Base-by-base conservation (phyloP, 2,113 vertebrate species). In the Rhadina sibilatrix region DNA sequence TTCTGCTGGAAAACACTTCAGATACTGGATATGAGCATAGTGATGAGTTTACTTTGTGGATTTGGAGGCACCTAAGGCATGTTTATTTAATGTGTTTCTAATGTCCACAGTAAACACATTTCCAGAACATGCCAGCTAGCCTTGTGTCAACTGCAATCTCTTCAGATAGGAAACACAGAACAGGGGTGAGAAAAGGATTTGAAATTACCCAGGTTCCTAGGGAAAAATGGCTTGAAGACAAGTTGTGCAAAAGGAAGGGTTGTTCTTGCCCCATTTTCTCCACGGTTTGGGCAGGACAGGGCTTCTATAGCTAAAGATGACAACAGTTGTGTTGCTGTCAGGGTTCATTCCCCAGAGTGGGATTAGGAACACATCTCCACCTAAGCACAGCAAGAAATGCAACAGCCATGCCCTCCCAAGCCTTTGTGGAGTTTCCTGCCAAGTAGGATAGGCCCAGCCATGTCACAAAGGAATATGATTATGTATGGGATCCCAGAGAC, bases 111-210 rank as follows among this genome's bases (percentile, higher is more conserved):
- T 60, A 22, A 60, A 35, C 3, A 8, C 18, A 14, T 74, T 65
- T 87, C 60, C 17, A 81, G 68, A 83, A 30, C 6, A 1, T 42
- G 18, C 14, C 64, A 59, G 27, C 24, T 60, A 71, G 19, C 33
- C 22, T 12, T 38, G 4, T 0, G 0, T 17, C 72, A 30, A 24
- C 76, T 80, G 53, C 14, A 49, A 1, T n/a, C 38, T 56, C 1
- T 80, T 83, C 71, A 61, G 40, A 15, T 7, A 83, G 49, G 33
- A 71, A 76, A 63, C 17, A 27, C 10, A 12, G 40, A 80, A 33
- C 15, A 53, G 46, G 21, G 11, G 27, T 52, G 50, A 60, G 77
- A 65, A 89, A 56, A 77, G 5, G 8, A 47, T 77, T 63, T 56
- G 18, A 69, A 83, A 40, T 60, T 42, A 47, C 18, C 13, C 20